Percentiles rank a stretch among this genome's conserved stretches.
phyloP scores from a whole-genome alignment of 2,797 vertebrate species.

The Masticophis lateralis region DNA sequence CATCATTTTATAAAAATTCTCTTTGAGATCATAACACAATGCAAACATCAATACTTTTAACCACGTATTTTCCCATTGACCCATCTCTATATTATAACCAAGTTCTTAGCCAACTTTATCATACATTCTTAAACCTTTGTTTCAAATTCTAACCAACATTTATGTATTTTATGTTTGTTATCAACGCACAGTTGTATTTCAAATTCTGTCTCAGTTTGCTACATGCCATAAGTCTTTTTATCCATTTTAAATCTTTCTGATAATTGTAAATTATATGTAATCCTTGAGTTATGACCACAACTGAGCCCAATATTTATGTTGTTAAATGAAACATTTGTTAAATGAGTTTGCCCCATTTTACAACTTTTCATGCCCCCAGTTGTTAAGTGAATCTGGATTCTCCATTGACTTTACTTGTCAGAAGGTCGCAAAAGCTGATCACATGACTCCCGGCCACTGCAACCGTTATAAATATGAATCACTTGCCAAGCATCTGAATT shows the following conservation, averaged over 20 bases:
- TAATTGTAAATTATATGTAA: not conserved
- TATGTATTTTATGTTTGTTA: not conserved
- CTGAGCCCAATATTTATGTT: too few relatives aligned
- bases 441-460: too few relatives aligned
- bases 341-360: too few relatives aligned
- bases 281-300: too few relatives aligned
- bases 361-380: too few relatives aligned
- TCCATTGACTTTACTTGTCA: too few relatives aligned
- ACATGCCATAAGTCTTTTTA: not conserved
- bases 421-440: too few relatives aligned
- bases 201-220: not conserved
- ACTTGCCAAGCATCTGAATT: too few relatives aligned
- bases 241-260: not conserved
- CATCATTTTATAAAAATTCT: not conserved
- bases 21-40: not conserved
- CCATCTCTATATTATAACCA: not conserved
- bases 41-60: not conserved
- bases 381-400: too few relatives aligned
- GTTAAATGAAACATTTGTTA: too few relatives aligned
- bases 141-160: not conserved
- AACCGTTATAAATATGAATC: too few relatives aligned
- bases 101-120: not conserved
- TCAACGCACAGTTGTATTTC: not conserved
- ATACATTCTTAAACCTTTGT: not conserved
- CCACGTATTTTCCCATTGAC: not conserved